Conservation (phyloP, 2,113 vertebrate genomes). For the Chionis minor region DNA sequence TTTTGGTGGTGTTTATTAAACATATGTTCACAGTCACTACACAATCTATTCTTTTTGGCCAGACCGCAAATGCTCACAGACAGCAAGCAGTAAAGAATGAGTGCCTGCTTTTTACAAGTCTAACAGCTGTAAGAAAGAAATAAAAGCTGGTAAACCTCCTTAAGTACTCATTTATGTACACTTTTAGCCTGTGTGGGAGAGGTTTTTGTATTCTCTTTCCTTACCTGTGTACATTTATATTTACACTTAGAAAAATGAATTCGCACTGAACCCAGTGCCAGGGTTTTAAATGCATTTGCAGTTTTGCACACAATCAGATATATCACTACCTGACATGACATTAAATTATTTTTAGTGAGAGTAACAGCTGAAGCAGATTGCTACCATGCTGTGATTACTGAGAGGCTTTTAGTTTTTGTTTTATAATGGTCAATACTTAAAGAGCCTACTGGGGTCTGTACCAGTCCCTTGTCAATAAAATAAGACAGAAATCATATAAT, state of each 20-base stretch:
- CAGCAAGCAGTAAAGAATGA: slow-evolving; percentile 6
- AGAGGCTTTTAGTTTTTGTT: not conserved
- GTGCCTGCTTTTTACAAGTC: not conserved
- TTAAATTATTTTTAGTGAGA: slow-evolving; percentile 31
- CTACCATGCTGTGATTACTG: not conserved
- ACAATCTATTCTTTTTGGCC: not conserved
- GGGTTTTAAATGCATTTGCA: slow-evolving; percentile 15
- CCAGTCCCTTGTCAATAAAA: not conserved
- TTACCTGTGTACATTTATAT: not conserved
- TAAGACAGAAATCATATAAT: slow-evolving; percentile 1
- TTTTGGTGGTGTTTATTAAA: not conserved
- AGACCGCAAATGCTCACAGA: not conserved
- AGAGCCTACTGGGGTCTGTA: not conserved
- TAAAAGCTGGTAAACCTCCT: not conserved
- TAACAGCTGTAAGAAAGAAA: slow-evolving; percentile 1
- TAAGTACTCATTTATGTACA: not conserved
- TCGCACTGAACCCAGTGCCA: not conserved
- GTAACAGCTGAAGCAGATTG: not conserved
- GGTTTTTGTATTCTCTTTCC: not conserved
- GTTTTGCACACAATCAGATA: slow-evolving; percentile 4
- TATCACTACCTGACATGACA: not conserved
- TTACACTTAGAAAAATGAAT: not conserved
- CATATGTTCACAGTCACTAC: not conserved
- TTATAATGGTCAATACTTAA: not conserved
- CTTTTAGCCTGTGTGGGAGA: not conserved